phyloP scores from a whole-genome alignment of 2,797 vertebrate genomes.

The Otus scops region DNA sequence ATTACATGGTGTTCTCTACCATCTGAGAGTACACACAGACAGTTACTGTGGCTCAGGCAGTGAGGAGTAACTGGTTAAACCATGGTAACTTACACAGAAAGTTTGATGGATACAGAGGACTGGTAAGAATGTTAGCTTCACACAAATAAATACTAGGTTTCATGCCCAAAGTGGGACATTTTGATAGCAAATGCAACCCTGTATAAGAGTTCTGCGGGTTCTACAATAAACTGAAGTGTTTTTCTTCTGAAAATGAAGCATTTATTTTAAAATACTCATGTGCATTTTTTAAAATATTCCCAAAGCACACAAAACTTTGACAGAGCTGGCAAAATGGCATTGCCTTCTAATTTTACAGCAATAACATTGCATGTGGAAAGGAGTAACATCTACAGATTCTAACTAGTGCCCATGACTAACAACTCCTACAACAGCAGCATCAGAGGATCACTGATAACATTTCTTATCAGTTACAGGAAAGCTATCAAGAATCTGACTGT shows the following conservation, averaged over 20 bases:
- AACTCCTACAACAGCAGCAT: neutral
- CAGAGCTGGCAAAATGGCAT: neutral
- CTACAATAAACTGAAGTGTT: neutral
- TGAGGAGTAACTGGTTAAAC: slow-evolving; percentile 9
- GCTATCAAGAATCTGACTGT: neutral
- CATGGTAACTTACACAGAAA: neutral
- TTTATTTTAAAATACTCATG: neutral
- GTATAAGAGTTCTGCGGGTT: neutral
- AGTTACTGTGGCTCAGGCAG: neutral
- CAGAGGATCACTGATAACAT: neutral
- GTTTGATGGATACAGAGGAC: neutral
- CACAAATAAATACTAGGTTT: neutral
- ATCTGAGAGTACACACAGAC: neutral
- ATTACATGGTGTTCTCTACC: slow-evolving; percentile 1
- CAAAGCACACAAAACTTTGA: neutral
- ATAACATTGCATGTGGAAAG: neutral
- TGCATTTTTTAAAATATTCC: neutral
- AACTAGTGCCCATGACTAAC: neutral
- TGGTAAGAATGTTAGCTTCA: neutral
- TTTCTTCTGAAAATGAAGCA: neutral
- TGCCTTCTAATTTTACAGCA: neutral
- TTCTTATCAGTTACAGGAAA: neutral
- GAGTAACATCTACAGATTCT: neutral
- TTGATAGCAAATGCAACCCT: neutral
- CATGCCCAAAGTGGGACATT: neutral